Percentiles rank a stretch among this genome's conserved stretches.
phyloP scores from a whole-genome alignment of 2,888 invertebrate species.

The Tineola bisselliella region DNA sequence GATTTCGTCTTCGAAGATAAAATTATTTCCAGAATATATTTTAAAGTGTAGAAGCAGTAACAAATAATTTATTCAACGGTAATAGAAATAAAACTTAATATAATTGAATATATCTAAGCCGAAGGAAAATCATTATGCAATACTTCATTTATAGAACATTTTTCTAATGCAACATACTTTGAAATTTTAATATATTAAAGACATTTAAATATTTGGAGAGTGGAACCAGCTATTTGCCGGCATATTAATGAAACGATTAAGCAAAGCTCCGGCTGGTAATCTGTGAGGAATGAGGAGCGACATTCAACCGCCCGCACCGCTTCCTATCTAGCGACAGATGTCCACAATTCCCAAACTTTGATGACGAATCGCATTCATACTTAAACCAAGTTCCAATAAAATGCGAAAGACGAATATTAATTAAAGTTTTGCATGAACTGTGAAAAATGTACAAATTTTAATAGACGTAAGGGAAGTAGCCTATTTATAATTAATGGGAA shows the following conservation, averaged over 20 bases:
- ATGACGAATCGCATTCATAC: constrained; percentile 37
- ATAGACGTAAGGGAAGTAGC: no score
- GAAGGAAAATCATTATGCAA: no score
- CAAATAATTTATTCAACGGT: background rate
- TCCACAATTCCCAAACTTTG: constrained; percentile 63
- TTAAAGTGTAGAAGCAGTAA: background rate
- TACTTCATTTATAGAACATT: no score
- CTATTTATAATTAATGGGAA: background rate
- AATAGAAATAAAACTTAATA: no score
- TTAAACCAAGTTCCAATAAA: background rate
- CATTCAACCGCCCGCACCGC: constrained; percentile 20
- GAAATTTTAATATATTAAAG: background rate
- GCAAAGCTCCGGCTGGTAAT: constrained; percentile 63
- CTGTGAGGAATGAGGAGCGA: constrained; percentile 42
- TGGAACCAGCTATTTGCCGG: constrained; percentile 46
- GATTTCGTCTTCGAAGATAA: background rate
- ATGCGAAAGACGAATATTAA: background rate
- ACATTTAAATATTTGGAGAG: background rate
- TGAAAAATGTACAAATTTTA: background rate
- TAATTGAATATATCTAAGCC: no score
- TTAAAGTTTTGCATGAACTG: background rate
- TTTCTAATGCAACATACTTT: no score
- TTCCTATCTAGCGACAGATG: constrained; percentile 49
- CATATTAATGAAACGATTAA: constrained; percentile 69
- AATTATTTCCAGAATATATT: background rate